A percentile compares a stretch with the other conserved stretches of the same genome.
Evolutionary conservation across 2,113 vertebrate genomes (phyloP).

Genomic region (Tautogolabrus adspersus): DNA sequence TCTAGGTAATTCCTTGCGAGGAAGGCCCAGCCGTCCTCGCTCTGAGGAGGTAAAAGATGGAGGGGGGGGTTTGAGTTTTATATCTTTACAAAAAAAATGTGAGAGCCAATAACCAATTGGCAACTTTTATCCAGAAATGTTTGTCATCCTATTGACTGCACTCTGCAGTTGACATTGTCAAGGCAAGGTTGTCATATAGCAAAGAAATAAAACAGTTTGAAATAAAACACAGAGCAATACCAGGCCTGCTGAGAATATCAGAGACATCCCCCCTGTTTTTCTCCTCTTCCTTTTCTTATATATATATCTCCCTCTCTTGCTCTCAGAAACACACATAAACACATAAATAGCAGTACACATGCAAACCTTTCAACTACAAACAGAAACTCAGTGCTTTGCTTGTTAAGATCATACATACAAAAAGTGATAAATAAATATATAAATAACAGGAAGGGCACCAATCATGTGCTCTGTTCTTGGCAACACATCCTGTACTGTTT

Average conservation of each 20-base stretch:
- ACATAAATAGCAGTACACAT: slow-evolving; percentile 35
- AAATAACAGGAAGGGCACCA: slow-evolving; percentile 30
- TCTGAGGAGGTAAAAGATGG: background rate
- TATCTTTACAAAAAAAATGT: slow-evolving; percentile 3
- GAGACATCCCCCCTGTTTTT: slow-evolving; percentile 14
- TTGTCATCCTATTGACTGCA: slow-evolving; percentile 63
- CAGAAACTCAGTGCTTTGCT: slow-evolving; percentile 44
- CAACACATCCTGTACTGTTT: slow-evolving; percentile 65
- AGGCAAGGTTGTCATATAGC: slow-evolving; percentile 79
- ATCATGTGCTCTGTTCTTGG: slow-evolving; percentile 34
- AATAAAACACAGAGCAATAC: slow-evolving; percentile 72
- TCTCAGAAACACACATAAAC: slow-evolving; percentile 47
- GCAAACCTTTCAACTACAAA: slow-evolving; percentile 32
- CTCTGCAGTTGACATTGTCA: slow-evolving; percentile 78
- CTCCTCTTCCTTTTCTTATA: background rate
- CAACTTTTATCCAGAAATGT: slow-evolving; percentile 40
- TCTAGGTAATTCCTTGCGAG: slow-evolving; percentile 5
- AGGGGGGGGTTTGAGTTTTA: slow-evolving; percentile 1
- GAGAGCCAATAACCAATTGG: background rate
- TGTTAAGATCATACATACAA: slow-evolving; percentile 43
- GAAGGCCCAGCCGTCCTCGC: slow-evolving; percentile 58
- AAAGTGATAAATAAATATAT: slow-evolving; percentile 18
- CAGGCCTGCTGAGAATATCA: slow-evolving; percentile 43
- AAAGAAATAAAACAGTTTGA: slow-evolving; percentile 70
- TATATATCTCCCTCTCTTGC: slow-evolving; percentile 6